Base-by-base conservation (phyloP, 2,113 vertebrate species). In the Eonycteris spelaea region DNA sequence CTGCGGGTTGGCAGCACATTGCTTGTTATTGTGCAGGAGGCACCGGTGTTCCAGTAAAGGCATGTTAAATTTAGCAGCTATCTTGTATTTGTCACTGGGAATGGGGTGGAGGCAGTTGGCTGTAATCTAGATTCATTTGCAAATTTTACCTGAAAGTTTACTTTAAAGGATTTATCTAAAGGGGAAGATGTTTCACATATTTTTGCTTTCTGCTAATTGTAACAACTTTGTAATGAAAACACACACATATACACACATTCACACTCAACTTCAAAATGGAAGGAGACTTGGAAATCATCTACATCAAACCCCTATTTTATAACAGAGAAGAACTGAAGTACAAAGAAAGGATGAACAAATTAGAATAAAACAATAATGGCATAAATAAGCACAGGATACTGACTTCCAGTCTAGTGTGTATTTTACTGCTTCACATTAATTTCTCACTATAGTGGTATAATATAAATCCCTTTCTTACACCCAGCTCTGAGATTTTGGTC, bases 61-160 rank as follows among this genome's bases (percentile, higher is more conserved):
- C 88, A 86, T 45, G 86, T 94, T 96, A 96, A 96, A 94, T 97
- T 78, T 96, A 94, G 75, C 70, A 90, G 77, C 71, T 98, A 78
- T 75, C 92, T 96, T 65, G 26, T 74, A 61, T 90, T 89, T 94
- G 90, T 75, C 83, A 83, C 0, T 91, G 87, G 96, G 83, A 79
- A 80, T 57, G 30, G 57, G 80, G 79, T 82, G 71, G 92, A 97
- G 91, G 95, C 5, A 28, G 95, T 21, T 91, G 67, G 21, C 84
- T 85, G 11, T 83, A 86, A 96, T 51, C 51, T 57, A 95, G 94
- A 75, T 91, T 28, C 84, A 28, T 90, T 82, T 94, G 22, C 24
- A 38, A 96, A 83, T 93, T 94, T 94, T 53, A 53, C 68, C 75
- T 90, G 43, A 90, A 95, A 95, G 65, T 79, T 97, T 74, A 55